phyloP scores from a whole-genome alignment of 2,797 vertebrate genomes.

The Anisognathus igniventris region DNA sequence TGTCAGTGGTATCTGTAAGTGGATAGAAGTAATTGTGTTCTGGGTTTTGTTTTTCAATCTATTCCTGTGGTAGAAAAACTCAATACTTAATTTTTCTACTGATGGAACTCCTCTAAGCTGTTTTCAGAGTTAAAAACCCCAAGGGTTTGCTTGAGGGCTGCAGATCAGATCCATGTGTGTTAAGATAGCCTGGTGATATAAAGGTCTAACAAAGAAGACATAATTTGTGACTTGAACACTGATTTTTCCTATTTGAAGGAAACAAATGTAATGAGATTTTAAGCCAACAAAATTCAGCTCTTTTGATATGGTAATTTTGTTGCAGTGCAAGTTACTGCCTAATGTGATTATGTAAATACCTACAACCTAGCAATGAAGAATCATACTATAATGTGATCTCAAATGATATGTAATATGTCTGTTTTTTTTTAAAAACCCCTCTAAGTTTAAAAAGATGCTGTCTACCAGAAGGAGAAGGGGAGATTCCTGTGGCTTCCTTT shows the following conservation, averaged over 20 bases:
- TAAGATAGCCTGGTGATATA: neutral
- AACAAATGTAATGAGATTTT: neutral
- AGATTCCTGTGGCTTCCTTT: neutral
- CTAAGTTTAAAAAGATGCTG: neutral
- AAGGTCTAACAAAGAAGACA: neutral
- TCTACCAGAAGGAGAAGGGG: neutral
- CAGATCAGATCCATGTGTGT: neutral
- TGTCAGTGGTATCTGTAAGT: neutral
- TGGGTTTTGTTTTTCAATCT: neutral
- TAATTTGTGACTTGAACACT: neutral
- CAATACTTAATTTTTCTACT: neutral
- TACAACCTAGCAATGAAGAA: neutral
- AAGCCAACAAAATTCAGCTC: neutral
- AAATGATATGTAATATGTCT: neutral
- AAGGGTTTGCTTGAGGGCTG: neutral
- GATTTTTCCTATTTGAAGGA: neutral
- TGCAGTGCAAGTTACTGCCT: neutral
- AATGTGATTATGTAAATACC: conserved; percentile 32
- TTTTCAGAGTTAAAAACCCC: neutral
- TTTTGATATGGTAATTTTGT: conserved; percentile 31
- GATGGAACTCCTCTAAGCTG: neutral
- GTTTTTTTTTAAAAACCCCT: neutral
- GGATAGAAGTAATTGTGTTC: neutral
- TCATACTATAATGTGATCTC: neutral
- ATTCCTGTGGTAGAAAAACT: neutral